A percentile compares a stretch with the other conserved stretches of the same genome.
Evolutionary conservation across 2,888 invertebrate genomes (phyloP).

Genomic region (Temnothorax ravouxi): DNA sequence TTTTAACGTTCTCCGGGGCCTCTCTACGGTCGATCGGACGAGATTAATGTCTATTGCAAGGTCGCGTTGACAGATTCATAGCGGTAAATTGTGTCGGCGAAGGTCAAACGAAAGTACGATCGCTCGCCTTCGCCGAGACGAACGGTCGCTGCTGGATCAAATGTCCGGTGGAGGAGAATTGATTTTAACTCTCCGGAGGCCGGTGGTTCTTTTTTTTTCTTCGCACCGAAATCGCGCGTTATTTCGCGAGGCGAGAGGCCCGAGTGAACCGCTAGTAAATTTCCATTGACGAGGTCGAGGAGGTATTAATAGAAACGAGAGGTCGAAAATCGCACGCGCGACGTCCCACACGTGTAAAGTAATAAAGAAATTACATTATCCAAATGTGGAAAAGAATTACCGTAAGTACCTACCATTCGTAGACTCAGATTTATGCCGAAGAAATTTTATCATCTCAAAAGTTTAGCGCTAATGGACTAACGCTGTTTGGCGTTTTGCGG

Average conservation of each 20-base stretch:
- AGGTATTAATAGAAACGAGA: neutral
- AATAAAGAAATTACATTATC: neutral
- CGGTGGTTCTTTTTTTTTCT: neutral
- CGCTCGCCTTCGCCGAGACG: slow-evolving; percentile 41
- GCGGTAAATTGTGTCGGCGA: slow-evolving; percentile 55
- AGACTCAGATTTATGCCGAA: slow-evolving; percentile 9
- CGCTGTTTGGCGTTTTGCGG: neutral
- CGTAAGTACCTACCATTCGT: neutral
- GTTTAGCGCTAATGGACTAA: neutral
- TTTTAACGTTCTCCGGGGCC: slow-evolving; percentile 40
- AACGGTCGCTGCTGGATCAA: slow-evolving; percentile 36
- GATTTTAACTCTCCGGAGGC: slow-evolving; percentile 45
- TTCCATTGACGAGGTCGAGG: slow-evolving; percentile 13
- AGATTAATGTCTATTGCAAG: slow-evolving; percentile 58
- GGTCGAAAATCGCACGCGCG: neutral
- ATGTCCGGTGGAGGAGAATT: slow-evolving; percentile 42
- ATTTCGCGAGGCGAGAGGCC: neutral
- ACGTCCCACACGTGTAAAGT: neutral
- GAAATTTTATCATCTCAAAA: neutral
- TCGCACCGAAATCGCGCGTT: neutral
- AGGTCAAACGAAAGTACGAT: slow-evolving; percentile 58
- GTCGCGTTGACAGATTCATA: slow-evolving; percentile 56
- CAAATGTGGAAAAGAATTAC: neutral
- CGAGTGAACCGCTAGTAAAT: slow-evolving; percentile 16
- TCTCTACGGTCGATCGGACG: slow-evolving; percentile 40